phyloP scores from a whole-genome alignment of 2,797 vertebrate species.

The Enteromius viviparus region DNA sequence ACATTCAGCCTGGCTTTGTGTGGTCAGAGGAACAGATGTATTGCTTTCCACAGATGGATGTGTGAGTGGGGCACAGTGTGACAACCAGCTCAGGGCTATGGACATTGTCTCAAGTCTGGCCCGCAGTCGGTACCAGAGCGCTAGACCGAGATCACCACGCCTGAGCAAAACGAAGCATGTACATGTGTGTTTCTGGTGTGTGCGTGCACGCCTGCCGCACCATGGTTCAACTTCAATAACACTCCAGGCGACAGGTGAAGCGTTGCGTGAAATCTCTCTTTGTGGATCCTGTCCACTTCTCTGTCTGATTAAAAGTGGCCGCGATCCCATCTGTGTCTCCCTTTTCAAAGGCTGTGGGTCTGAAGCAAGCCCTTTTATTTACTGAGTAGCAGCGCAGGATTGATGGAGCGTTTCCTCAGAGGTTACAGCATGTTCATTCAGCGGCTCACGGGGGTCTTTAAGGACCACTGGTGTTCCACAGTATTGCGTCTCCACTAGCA shows the following conservation, averaged over 20 bases:
- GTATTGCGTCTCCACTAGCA: slow-evolving; percentile 44
- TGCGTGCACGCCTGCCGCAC: slow-evolving; percentile 43
- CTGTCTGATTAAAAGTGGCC: slow-evolving; percentile 64
- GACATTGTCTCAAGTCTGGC: slow-evolving; percentile 77
- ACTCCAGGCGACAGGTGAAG: slow-evolving; percentile 68
- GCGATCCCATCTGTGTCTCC: slow-evolving; percentile 63
- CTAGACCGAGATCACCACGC: slow-evolving; percentile 60
- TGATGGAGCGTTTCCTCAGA: slow-evolving; percentile 55
- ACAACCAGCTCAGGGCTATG: slow-evolving; percentile 76
- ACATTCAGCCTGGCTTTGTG: slow-evolving; percentile 76
- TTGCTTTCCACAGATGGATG: slow-evolving; percentile 83
- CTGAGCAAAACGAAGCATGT: slow-evolving; percentile 36
- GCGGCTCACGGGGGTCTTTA: slow-evolving; percentile 50
- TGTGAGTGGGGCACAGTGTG: slow-evolving; percentile 79
- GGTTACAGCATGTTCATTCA: slow-evolving; percentile 55
- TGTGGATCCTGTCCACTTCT: slow-evolving; percentile 62
- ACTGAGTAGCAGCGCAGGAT: slow-evolving; percentile 54
- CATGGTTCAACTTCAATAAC: slow-evolving; percentile 66
- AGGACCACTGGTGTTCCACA: slow-evolving; percentile 52
- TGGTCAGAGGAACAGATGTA: slow-evolving; percentile 75
- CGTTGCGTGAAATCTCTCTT: slow-evolving; percentile 67
- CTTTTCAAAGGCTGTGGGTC: slow-evolving; percentile 57
- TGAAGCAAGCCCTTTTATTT: slow-evolving; percentile 61
- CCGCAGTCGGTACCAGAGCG: slow-evolving; percentile 68
- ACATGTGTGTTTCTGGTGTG: slow-evolving; percentile 43